Conservation (phyloP, 1,140 invertebrate species). For the Nasonia vitripennis region DNA sequence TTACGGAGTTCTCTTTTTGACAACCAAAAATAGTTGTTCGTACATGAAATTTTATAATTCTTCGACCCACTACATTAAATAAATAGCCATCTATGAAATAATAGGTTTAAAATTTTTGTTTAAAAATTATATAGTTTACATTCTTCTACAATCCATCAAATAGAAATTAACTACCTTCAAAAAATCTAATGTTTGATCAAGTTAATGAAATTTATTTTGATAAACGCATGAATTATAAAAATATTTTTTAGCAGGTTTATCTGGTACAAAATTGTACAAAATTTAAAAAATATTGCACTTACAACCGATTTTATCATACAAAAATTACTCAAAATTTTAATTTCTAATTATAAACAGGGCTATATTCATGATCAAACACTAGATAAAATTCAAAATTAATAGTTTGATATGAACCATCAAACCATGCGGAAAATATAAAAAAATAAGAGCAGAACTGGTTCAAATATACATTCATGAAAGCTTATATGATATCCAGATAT, state of each 20-base stretch:
- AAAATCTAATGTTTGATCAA: background rate
- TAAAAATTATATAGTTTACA: too few species aligned
- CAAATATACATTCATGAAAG: background rate
- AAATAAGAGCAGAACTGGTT: background rate
- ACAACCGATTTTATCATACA: background rate
- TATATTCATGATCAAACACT: background rate
- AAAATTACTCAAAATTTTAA: background rate
- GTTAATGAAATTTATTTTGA: background rate
- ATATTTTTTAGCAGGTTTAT: background rate
- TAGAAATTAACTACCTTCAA: background rate
- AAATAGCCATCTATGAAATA: too few species aligned
- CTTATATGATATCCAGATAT: background rate
- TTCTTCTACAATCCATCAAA: too few species aligned
- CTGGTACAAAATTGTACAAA: background rate
- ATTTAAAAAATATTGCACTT: background rate
- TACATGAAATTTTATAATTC: background rate
- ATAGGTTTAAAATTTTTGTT: too few species aligned
- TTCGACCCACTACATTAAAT: background rate
- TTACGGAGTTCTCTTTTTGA: background rate
- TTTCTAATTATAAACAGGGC: background rate
- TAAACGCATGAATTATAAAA: background rate
- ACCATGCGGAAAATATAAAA: background rate
- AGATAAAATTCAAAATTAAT: background rate
- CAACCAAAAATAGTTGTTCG: background rate
- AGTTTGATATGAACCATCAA: background rate